These are phyloP conservation scores for Hylaeus volcanicus DNA, from an alignment of 1,140 invertebrate genomes.

Conservation along the genomic window DNA sequence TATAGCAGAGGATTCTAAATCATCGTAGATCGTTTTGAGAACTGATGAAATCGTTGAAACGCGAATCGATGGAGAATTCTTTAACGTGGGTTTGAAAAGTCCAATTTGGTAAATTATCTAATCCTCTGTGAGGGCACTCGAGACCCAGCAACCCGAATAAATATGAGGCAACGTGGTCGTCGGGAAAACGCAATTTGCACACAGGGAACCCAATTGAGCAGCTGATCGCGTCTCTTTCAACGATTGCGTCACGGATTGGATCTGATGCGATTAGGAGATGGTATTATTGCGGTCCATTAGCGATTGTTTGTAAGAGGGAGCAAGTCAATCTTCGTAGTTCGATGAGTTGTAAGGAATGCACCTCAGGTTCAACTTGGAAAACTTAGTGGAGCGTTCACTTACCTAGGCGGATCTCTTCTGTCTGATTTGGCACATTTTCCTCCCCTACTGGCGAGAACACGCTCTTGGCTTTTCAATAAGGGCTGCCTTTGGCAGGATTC, in stretches of 20 bases:
- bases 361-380: slow-evolving; percentile 53
- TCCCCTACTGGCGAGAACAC: slow-evolving; percentile 24
- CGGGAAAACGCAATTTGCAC: neutral
- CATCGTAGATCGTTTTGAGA: no score
- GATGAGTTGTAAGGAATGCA: slow-evolving; percentile 61
- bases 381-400: slow-evolving; percentile 62
- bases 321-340: slow-evolving; percentile 64
- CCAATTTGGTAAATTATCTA: no score
- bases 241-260: slow-evolving; percentile 45
- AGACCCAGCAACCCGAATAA: neutral
- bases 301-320: slow-evolving; percentile 66
- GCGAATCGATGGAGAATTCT: no score
- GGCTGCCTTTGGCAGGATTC: neutral
- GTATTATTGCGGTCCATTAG: slow-evolving; percentile 70
- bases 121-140: no score
- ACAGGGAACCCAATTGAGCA: slow-evolving; percentile 25
- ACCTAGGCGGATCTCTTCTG: slow-evolving; percentile 67
- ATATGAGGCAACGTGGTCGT: neutral
- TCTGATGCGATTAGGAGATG: slow-evolving; percentile 55
- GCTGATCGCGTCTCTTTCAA: slow-evolving; percentile 38
- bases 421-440: slow-evolving; percentile 68
- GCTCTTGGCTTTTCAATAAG: slow-evolving; percentile 28
- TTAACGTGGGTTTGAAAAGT: no score
- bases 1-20: no score
- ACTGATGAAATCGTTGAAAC: no score